Evolutionary conservation across 2,888 invertebrate genomes (phyloP).

Genomic region (Mythimna vitellina): DNA sequence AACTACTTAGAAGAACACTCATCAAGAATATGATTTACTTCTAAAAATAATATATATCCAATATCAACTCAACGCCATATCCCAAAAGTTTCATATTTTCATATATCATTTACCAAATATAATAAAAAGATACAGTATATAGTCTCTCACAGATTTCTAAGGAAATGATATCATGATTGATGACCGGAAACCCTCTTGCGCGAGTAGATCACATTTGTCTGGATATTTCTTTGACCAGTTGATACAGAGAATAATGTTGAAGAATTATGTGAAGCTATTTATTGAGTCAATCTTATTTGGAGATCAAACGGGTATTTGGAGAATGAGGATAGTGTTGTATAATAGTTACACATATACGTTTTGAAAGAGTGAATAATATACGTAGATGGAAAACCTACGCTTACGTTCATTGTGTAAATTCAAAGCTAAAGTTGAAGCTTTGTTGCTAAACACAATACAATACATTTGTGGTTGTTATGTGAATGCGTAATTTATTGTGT

Average conservation of each 20-base stretch:
- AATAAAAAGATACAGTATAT: constrained; percentile 14
- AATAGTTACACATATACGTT: not conserved
- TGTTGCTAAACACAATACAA: too few relatives aligned
- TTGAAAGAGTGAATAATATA: too few relatives aligned
- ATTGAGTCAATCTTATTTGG: constrained; percentile 29
- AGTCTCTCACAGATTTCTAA: constrained; percentile 28
- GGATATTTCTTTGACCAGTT: constrained; percentile 37
- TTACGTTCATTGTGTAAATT: not conserved
- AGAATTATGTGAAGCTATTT: constrained; percentile 30
- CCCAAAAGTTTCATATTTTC: constrained; percentile 1
- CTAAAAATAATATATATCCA: not conserved
- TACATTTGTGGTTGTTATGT: too few relatives aligned
- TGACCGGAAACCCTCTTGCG: constrained; percentile 52
- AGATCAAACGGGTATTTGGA: constrained; percentile 9
- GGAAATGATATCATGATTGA: constrained; percentile 45
- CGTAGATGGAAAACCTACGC: not conserved
- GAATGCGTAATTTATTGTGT: too few relatives aligned
- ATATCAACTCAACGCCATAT: not conserved
- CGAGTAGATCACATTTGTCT: constrained; percentile 61
- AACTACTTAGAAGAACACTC: too few relatives aligned
- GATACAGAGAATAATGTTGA: constrained; percentile 17
- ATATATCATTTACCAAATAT: constrained; percentile 35
- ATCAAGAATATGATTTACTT: not conserved
- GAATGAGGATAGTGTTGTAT: not conserved
- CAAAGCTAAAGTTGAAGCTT: too few relatives aligned